Conservation (phyloP, 2,888 invertebrate genomes). For the Microctonus aethiopoides region DNA sequence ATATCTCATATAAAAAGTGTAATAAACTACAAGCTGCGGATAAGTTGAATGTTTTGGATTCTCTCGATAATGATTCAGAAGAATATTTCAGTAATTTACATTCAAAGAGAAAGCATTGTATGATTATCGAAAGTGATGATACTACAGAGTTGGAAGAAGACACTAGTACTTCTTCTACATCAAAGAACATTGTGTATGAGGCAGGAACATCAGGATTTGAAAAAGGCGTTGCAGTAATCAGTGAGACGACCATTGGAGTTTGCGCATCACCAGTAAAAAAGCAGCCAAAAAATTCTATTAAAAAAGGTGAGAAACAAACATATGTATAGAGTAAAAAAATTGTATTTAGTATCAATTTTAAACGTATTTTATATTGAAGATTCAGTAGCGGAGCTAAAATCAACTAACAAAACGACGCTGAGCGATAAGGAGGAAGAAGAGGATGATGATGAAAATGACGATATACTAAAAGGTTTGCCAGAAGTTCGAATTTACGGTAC, state of each 20-base stretch:
- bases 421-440: neutral
- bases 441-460: slow-evolving; percentile 43
- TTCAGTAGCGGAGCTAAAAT: neutral
- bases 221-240: slow-evolving; percentile 16
- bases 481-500: slow-evolving; percentile 53
- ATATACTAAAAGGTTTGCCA: slow-evolving; percentile 52
- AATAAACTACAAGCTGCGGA: neutral
- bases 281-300: neutral
- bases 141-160: neutral
- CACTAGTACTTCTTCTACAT: neutral
- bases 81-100: slow-evolving; percentile 9
- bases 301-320: neutral
- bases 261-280: neutral
- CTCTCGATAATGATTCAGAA: slow-evolving; percentile 1
- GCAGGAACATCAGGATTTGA: slow-evolving; percentile 32
- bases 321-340: neutral
- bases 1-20: neutral
- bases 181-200: neutral
- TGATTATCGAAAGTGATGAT: slow-evolving; percentile 2
- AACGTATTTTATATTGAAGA: neutral
- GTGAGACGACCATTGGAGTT: slow-evolving; percentile 16
- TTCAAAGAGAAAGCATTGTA: slow-evolving; percentile 9
- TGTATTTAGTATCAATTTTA: neutral
- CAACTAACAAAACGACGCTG: neutral
- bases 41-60: neutral